Evolutionary conservation across 2,888 invertebrate species (phyloP).

Genomic region (Ophioninae sp.): DNA sequence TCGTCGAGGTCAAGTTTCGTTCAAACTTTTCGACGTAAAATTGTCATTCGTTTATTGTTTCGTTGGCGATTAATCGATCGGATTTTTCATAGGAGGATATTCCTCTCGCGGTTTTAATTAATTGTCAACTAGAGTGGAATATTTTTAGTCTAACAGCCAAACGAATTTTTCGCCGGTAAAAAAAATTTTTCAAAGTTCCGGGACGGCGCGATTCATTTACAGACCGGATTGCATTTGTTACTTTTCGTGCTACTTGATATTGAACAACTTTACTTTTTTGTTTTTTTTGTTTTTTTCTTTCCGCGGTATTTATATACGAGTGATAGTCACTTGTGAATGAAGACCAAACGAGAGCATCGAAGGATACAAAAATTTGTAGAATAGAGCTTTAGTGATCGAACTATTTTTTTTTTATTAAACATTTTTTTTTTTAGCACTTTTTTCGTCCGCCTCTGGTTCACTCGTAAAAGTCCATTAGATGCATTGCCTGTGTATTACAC

Average conservation of each 20-base stretch:
- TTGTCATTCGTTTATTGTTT: constrained; percentile 13
- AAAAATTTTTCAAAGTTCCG: neutral
- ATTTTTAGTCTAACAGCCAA: neutral
- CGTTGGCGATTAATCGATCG: neutral
- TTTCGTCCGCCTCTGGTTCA: constrained; percentile 53
- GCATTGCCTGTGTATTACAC: constrained; percentile 46
- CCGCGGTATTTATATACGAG: neutral
- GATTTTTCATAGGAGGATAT: neutral
- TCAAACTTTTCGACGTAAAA: constrained; percentile 1
- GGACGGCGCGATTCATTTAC: constrained; percentile 1
- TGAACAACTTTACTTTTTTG: neutral
- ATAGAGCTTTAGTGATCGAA: constrained; percentile 43
- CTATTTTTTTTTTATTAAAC: neutral
- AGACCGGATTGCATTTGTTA: constrained; percentile 11
- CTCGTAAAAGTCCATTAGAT: constrained; percentile 50
- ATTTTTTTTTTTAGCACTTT: constrained; percentile 5
- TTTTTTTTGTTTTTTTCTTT: neutral
- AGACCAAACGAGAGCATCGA: constrained; percentile 19
- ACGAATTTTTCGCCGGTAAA: neutral
- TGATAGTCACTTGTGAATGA: neutral
- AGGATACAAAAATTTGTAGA: constrained; percentile 42
- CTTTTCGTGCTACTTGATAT: neutral
- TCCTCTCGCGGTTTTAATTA: neutral
- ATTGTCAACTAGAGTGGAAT: no score
- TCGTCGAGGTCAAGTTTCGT: constrained; percentile 38